phyloP scores from a whole-genome alignment of 2,113 vertebrate genomes.

The Rutilus rutilus region DNA sequence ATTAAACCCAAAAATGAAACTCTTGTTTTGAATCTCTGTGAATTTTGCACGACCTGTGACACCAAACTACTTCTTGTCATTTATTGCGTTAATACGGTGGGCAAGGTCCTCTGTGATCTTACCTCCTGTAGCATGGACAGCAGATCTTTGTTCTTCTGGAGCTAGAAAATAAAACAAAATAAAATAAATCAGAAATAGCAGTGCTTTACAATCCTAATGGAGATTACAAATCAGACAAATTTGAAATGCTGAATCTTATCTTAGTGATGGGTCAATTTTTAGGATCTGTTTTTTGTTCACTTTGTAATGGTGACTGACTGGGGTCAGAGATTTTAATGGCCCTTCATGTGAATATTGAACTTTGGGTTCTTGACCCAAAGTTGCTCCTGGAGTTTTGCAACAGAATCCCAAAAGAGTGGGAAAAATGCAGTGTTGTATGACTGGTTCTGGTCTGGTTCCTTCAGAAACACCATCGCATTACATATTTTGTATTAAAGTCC shows the following conservation, averaged over 20 bases:
- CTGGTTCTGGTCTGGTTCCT: not conserved
- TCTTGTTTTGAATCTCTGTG: too few relatives aligned
- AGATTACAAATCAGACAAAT: not conserved
- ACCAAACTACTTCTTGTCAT: not conserved
- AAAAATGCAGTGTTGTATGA: not conserved
- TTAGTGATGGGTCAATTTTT: not conserved
- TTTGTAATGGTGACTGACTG: not conserved
- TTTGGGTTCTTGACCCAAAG: slow-evolving; percentile 1
- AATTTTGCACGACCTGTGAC: not conserved
- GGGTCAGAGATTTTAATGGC: not conserved
- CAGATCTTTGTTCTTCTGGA: slow-evolving; percentile 79
- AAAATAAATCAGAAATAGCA: not conserved
- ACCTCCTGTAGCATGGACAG: slow-evolving; percentile 77
- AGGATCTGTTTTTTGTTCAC: not conserved
- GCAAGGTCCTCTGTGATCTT: slow-evolving; percentile 23
- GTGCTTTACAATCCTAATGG: not conserved
- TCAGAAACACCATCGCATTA: not conserved
- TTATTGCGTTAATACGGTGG: not conserved
- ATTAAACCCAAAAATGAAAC: too few relatives aligned
- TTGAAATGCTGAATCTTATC: not conserved
- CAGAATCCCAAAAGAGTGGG: not conserved
- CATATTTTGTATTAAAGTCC: not conserved
- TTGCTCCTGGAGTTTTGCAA: not conserved
- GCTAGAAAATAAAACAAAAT: slow-evolving; percentile 59
- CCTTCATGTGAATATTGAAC: not conserved